phyloP scores from a whole-genome alignment of 2,113 vertebrate genomes.

The Antennarius striatus region DNA sequence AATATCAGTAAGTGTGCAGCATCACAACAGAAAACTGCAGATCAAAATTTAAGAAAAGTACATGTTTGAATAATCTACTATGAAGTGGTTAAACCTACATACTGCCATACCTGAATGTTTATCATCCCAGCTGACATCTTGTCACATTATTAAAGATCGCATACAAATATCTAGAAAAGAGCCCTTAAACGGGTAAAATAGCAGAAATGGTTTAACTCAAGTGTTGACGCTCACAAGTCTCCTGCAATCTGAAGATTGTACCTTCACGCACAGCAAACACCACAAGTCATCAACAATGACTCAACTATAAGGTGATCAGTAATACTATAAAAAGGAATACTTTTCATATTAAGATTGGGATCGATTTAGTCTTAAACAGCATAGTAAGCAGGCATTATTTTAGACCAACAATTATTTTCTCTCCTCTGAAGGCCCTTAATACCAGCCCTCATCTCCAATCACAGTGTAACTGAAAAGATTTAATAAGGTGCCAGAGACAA shows the following conservation, averaged over 20 bases:
- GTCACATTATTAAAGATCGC: slow-evolving; percentile 39
- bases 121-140: neutral
- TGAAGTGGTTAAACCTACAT: slow-evolving; percentile 27
- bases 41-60: slow-evolving; percentile 7
- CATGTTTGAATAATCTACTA: slow-evolving; percentile 23
- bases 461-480: slow-evolving; percentile 49
- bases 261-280: slow-evolving; percentile 22
- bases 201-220: slow-evolving; percentile 9
- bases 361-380: slow-evolving; percentile 34
- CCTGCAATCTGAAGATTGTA: neutral
- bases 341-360: slow-evolving; percentile 44
- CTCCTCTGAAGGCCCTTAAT: slow-evolving; percentile 22
- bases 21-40: slow-evolving; percentile 11
- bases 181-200: slow-evolving; percentile 63
- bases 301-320: slow-evolving; percentile 5
- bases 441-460: slow-evolving; percentile 37
- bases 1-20: neutral
- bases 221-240: neutral
- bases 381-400: slow-evolving; percentile 37
- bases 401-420: slow-evolving; percentile 1
- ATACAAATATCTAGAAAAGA: slow-evolving; percentile 52
- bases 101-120: slow-evolving; percentile 3
- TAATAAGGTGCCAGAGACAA: slow-evolving; percentile 25
- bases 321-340: slow-evolving; percentile 35
- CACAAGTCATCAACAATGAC: slow-evolving; percentile 4